A percentile compares a stretch with the other conserved stretches of the same genome.
phyloP scores from a whole-genome alignment of 2,888 invertebrate species.

The Hirtodrosophila trivittata region DNA sequence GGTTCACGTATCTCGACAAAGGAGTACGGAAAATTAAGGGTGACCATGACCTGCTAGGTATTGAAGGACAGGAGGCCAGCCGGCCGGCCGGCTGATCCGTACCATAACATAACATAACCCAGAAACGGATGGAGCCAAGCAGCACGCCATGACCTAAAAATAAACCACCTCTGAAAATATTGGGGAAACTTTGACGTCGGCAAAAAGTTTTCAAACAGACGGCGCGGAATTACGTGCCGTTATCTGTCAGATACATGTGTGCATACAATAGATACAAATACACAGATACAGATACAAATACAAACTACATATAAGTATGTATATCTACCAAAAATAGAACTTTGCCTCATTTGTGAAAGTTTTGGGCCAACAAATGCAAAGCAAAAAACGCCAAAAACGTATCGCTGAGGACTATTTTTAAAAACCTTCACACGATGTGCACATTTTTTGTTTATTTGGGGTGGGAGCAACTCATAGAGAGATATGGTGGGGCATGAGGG shows the following conservation, averaged over 20 bases:
- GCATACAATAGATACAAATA: slow-evolving; percentile 39
- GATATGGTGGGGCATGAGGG: neutral
- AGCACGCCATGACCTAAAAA: slow-evolving; percentile 75
- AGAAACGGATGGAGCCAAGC: slow-evolving; percentile 31
- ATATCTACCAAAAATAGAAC: slow-evolving; percentile 69
- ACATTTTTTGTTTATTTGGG: slow-evolving; percentile 43
- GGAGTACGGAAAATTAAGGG: slow-evolving; percentile 9
- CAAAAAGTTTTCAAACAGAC: slow-evolving; percentile 63
- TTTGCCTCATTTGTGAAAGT: slow-evolving; percentile 75
- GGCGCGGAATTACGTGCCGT: slow-evolving; percentile 68
- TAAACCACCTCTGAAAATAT: slow-evolving; percentile 46
- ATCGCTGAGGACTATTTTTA: slow-evolving; percentile 63
- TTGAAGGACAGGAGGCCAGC: slow-evolving; percentile 9
- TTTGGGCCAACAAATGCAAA: slow-evolving; percentile 62
- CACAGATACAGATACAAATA: slow-evolving; percentile 24
- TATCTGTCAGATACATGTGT: slow-evolving; percentile 52
- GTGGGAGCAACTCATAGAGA: slow-evolving; percentile 7
- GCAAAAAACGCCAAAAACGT: slow-evolving; percentile 36
- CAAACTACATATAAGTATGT: slow-evolving; percentile 26
- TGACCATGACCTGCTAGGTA: slow-evolving; percentile 41
- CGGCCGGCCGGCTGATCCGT: slow-evolving; percentile 19
- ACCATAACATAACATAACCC: slow-evolving; percentile 33
- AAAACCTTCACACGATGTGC: slow-evolving; percentile 60
- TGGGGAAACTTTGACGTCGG: slow-evolving; percentile 60
- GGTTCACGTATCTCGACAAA: neutral